Percentiles rank a stretch among this genome's conserved stretches.
Conservation (phyloP, 2,797 vertebrate species). For the Poecilia velifera region DNA sequence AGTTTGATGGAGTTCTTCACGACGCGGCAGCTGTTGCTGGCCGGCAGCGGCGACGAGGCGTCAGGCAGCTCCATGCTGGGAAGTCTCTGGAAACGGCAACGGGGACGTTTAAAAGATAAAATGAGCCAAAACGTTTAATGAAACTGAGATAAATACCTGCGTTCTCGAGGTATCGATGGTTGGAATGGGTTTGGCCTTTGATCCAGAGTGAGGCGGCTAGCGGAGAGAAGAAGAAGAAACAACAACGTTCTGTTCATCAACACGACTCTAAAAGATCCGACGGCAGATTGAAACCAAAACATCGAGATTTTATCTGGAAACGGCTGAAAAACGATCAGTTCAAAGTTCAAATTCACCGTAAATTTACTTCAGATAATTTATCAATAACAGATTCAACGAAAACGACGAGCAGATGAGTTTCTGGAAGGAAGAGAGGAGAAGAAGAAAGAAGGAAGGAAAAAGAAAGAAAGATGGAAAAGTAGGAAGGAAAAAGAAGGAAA, state of each 20-base stretch:
- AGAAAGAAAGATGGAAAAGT: neutral
- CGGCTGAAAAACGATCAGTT: too few species aligned
- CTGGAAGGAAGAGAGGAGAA: neutral
- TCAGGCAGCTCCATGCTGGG: slow-evolving; percentile 97
- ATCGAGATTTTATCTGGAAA: too few species aligned
- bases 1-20: slow-evolving; percentile 98
- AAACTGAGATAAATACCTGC: slow-evolving; percentile 83
- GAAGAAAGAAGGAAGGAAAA: too few species aligned
- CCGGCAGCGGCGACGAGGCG: slow-evolving; percentile 92
- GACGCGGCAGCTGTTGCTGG: slow-evolving; percentile 87
- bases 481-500: neutral
- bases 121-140: neutral
- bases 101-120: neutral
- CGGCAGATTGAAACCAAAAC: neutral
- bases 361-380: neutral
- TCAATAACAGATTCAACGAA: neutral
- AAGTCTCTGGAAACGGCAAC: slow-evolving; percentile 83
- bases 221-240: neutral
- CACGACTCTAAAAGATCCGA: neutral
- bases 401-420: too few species aligned
- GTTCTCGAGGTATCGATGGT: slow-evolving; percentile 88
- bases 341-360: too few species aligned
- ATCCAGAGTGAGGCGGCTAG: slow-evolving; percentile 76
- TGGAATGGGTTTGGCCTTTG: slow-evolving; percentile 89
- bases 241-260: neutral